Conservation (phyloP, 1,140 invertebrate genomes). For the Intoshia linei region DNA sequence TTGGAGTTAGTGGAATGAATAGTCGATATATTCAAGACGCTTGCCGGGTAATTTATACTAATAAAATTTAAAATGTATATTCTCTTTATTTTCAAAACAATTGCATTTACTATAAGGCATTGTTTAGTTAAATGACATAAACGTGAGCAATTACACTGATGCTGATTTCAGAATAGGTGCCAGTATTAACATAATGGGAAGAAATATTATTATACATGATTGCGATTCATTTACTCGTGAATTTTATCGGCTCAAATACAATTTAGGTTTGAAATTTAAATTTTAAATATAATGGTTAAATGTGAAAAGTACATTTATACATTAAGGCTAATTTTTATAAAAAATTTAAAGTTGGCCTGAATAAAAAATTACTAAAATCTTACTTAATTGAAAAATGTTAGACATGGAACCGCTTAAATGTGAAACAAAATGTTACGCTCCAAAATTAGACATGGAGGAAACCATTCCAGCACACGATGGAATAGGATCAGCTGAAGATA, state of each 20-base stretch:
- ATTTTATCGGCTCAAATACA: slow-evolving; percentile 25
- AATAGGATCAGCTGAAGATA: slow-evolving; percentile 23
- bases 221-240: slow-evolving; percentile 24
- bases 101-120: not conserved
- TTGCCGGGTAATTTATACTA: slow-evolving; percentile 13
- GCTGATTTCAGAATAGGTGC: slow-evolving; percentile 32
- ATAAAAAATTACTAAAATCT: not conserved
- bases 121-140: slow-evolving; percentile 8
- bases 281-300: slow-evolving; percentile 6
- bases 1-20: slow-evolving; percentile 29
- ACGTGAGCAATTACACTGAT: slow-evolving; percentile 29
- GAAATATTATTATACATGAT: slow-evolving; percentile 18
- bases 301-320: not conserved
- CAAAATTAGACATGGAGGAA: not conserved
- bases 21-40: slow-evolving; percentile 28
- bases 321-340: not conserved
- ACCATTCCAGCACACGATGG: slow-evolving; percentile 22
- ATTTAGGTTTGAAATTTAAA: slow-evolving; percentile 15
- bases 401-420: not conserved
- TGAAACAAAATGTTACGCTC: slow-evolving; percentile 6
- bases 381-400: not conserved
- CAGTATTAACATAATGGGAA: slow-evolving; percentile 18
- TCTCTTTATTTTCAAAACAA: not conserved
- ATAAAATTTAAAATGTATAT: slow-evolving; percentile 1
- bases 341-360: not conserved